A percentile compares a stretch with the other conserved stretches of the same genome.
These are phyloP conservation scores for Yponomeuta malinellus DNA, from an alignment of 2,888 invertebrate species.

Conservation along the genomic window DNA sequence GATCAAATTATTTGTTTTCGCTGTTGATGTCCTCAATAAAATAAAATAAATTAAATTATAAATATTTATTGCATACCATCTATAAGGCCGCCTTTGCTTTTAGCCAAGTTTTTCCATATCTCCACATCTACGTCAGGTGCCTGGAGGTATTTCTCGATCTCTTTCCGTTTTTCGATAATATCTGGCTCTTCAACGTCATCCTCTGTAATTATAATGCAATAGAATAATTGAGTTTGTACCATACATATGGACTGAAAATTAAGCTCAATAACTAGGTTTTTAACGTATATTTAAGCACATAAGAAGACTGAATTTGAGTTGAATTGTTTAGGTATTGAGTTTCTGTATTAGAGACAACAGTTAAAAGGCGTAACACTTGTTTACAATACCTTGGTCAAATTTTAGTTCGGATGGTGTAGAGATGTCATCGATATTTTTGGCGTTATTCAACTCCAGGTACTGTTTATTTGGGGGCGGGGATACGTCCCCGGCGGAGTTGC, in stretches of 20 bases:
- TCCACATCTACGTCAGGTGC: constrained; percentile 64
- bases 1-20: too few species aligned
- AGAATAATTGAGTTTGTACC: background rate
- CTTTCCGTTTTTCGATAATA: constrained; percentile 76
- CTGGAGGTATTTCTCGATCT: constrained; percentile 75
- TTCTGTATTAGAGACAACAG: background rate
- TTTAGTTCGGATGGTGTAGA: constrained; percentile 78
- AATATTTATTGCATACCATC: constrained; percentile 62
- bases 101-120: constrained; percentile 78
- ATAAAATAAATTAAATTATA: background rate
- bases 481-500: constrained; percentile 54
- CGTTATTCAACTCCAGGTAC: constrained; percentile 48
- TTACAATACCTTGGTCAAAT: constrained; percentile 81
- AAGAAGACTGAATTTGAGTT: background rate
- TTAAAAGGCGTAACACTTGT: constrained; percentile 29
- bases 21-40: too few species aligned
- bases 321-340: background rate
- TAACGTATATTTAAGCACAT: background rate
- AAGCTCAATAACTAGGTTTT: constrained; percentile 6
- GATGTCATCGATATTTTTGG: constrained; percentile 72
- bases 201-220: constrained; percentile 39
- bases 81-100: constrained; percentile 80
- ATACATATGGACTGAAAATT: constrained; percentile 18
- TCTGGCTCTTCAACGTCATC: constrained; percentile 77
- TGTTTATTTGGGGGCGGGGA: constrained; percentile 40